Percentiles rank a stretch among this genome's conserved stretches.
Conservation (phyloP, 2,113 vertebrate species). For the Prionailurus viverrinus region DNA sequence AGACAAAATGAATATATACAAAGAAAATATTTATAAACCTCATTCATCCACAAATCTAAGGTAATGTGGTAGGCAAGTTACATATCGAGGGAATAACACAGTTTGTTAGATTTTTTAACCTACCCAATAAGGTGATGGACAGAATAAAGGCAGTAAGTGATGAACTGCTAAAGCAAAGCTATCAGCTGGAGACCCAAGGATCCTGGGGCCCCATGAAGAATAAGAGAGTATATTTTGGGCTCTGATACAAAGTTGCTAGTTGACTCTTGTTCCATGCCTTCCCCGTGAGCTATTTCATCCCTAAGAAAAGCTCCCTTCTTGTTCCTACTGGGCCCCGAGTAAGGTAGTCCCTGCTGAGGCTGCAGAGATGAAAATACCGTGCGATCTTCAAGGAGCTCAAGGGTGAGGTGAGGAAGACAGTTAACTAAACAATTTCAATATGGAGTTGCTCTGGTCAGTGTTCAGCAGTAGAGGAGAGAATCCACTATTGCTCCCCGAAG, state of each 20-base stretch:
- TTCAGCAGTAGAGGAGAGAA: neutral
- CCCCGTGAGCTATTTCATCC: fast-evolving
- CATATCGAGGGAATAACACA: neutral
- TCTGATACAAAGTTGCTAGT: neutral
- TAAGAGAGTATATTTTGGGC: neutral
- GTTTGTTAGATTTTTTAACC: neutral
- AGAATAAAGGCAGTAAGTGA: neutral
- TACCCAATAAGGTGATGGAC: neutral
- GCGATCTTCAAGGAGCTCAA: neutral
- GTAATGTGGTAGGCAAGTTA: neutral
- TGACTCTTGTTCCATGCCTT: neutral
- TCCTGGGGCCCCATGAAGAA: neutral
- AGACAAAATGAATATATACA: neutral
- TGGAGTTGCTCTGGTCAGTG: neutral
- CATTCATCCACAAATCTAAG: neutral
- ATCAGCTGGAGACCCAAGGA: fast-evolving
- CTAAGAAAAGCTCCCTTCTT: neutral
- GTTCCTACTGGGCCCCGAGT: neutral
- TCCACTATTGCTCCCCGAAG: neutral
- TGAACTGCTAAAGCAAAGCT: neutral
- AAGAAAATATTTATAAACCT: neutral
- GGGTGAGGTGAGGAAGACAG: no score
- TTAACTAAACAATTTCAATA: neutral
- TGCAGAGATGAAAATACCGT: neutral
- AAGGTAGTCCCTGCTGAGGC: neutral